phyloP scores from a whole-genome alignment of 2,888 invertebrate genomes.

The Heliconius aoede region DNA sequence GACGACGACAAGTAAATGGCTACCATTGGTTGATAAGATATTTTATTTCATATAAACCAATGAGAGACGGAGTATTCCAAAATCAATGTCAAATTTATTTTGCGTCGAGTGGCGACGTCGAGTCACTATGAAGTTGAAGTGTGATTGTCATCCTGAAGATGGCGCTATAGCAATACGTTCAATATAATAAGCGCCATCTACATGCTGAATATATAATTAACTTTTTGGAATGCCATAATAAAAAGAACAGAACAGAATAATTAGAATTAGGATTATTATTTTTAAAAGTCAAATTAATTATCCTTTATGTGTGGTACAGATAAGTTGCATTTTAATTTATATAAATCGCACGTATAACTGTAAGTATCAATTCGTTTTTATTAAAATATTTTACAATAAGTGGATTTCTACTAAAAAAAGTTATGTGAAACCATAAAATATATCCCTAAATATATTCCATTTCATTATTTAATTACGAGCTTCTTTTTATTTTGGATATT shows the following conservation, averaged over 20 bases:
- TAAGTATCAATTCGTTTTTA: background rate
- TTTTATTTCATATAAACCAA: slow-evolving; percentile 41
- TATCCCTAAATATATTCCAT: background rate
- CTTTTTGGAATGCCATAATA: too few relatives aligned
- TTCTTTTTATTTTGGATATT: background rate
- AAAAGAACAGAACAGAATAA: too few relatives aligned
- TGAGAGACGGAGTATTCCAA: slow-evolving; percentile 22
- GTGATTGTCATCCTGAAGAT: slow-evolving; percentile 13
- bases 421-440: background rate
- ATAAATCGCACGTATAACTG: background rate
- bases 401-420: background rate
- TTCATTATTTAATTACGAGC: slow-evolving; percentile 2
- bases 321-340: background rate
- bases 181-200: slow-evolving; percentile 6
- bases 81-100: slow-evolving; percentile 38
- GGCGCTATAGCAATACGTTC: slow-evolving; percentile 13
- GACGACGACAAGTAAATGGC: slow-evolving; percentile 25
- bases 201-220: background rate
- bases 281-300: background rate
- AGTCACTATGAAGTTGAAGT: background rate
- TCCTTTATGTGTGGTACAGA: background rate
- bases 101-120: background rate
- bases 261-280: background rate
- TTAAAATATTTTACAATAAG: background rate
- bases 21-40: slow-evolving; percentile 44